Evolutionary conservation across 2,888 invertebrate genomes (phyloP), one percentile per base, ranked within the genome.

Genomic region (Mythimna pallens): DNA sequence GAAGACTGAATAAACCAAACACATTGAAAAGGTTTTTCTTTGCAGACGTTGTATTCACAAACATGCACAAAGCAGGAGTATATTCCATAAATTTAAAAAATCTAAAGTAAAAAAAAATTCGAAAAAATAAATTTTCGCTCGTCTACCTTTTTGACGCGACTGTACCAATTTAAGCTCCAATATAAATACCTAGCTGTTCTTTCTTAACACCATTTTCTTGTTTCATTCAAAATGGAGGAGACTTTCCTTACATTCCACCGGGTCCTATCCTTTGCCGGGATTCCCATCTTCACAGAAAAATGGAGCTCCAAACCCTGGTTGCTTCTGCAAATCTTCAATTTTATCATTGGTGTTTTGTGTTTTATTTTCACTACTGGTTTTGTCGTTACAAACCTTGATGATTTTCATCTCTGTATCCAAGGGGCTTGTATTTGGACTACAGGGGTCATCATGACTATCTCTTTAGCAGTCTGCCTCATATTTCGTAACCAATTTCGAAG

Each of bases 351-450:
- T 0, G 70, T 92, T 2, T 57, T 94, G 0, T 91, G 92, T 17
- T 93, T 95, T 64, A 72, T 94, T 25, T 94, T 94, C 58, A 95
- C 94, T 0, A 91, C 93, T 0, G 92, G 87, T 3, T 96, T 93
- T 73, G 93, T 95, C 0, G 73, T 89, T 0, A 70, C 80, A 9
- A 92, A 91, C 63, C 79, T 75, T 2, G 88, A 90, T 0, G 86
- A 96, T 70, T 78, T 93, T 0, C 77, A 91, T 0, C 66, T 92
- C 2, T 93, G 92, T 64, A 95, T 95, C n/a, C 91, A 95, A 87
- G 94, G 94, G 0, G 93, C 94, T n/a, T 94, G 94, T 72, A 91
- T 95, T 55, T 96, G 96, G 95, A 91, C 93, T 0, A 95, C 95
- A 0, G 94, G 94, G 3, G 88, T 94, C 0, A 94, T 95, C 3